Base-by-base conservation (phyloP, 2,113 vertebrate genomes). In the Etheostoma cragini region DNA sequence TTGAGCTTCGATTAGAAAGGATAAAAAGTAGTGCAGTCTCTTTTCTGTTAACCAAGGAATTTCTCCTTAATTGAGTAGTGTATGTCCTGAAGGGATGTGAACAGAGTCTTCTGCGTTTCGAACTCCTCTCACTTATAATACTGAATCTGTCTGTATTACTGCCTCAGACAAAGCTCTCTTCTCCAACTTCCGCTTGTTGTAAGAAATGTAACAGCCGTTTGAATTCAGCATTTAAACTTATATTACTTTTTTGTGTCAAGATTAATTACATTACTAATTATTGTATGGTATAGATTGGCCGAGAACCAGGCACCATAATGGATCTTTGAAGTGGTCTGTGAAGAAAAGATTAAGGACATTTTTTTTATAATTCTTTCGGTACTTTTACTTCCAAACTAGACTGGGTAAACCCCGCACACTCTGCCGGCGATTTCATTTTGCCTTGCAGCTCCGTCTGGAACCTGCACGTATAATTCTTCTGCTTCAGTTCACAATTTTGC, bases 21-120 rank as follows among this genome's bases (percentile, higher is more conserved):
- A 57, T 17, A 60, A 54, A 80, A 19, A 47, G 63, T 42, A 70
- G 33, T 22, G 46, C 10, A 33, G 50, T 21, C 45, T 66, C 47
- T 19, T 67, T 66, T 63, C 33, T 78, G 46, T 72, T 80, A 83
- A 53, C 22, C 8, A 19, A 76, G 50, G 19, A 64, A 72, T 61
- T 50, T 69, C 21, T 76, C 66, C 6, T 58, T 30, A 73, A 73
- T 38, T 63, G 35, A 77, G 24, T 11, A 15, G 50, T 62, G 50
- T 62, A 26, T 74, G n/a, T 73, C 63, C 58, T 22, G 6, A 80
- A 83, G 63, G 46, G 54, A 64, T 47, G 24, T 21, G 12, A 76
- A 61, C 19, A 47, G 15, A 30, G n/a, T 30, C 4, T 16, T 45
- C 16, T 66, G n/a, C 42, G 13, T 57, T 16, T 50, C 46, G 6